Evolutionary conservation across 2,888 invertebrate species (phyloP).

Genomic region (Scaeva pyrastri): DNA sequence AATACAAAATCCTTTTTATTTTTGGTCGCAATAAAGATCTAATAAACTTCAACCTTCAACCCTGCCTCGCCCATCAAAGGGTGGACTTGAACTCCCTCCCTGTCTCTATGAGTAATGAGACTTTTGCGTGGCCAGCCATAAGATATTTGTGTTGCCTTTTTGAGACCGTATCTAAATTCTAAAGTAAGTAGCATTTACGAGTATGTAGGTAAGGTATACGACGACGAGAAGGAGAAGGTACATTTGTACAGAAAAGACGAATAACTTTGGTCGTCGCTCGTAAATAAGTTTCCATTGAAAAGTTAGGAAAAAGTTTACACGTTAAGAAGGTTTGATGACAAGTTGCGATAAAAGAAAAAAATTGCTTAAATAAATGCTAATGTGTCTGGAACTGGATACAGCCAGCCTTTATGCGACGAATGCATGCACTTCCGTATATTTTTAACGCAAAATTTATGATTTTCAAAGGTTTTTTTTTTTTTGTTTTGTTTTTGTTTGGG

Average conservation of each 20-base stretch:
- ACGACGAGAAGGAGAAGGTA: too few species aligned
- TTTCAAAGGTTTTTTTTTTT: neutral
- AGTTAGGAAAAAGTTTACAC: constrained; percentile 38
- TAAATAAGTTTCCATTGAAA: constrained; percentile 5
- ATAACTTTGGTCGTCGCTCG: constrained; percentile 26
- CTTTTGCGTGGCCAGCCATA: constrained; percentile 55
- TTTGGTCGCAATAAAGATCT: constrained; percentile 27
- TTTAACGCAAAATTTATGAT: constrained; percentile 22
- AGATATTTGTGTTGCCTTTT: constrained; percentile 49
- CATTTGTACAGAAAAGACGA: constrained; percentile 18
- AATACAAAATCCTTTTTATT: constrained; percentile 55
- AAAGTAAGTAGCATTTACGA: neutral
- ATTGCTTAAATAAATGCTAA: constrained; percentile 11
- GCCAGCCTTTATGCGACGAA: constrained; percentile 31
- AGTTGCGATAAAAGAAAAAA: constrained; percentile 42
- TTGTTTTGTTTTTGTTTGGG: too few species aligned
- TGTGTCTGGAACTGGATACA: constrained; percentile 45
- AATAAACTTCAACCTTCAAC: constrained; percentile 32
- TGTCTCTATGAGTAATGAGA: constrained; percentile 57
- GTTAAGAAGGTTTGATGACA: constrained; percentile 51
- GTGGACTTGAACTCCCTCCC: constrained; percentile 8
- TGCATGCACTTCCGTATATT: constrained; percentile 44
- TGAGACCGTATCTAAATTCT: constrained; percentile 15
- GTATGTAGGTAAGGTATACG: too few species aligned
- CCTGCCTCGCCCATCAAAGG: constrained; percentile 9